Base-by-base conservation (phyloP, 2,113 vertebrate genomes). In the Pseudorhombus dupliciocellatus region DNA sequence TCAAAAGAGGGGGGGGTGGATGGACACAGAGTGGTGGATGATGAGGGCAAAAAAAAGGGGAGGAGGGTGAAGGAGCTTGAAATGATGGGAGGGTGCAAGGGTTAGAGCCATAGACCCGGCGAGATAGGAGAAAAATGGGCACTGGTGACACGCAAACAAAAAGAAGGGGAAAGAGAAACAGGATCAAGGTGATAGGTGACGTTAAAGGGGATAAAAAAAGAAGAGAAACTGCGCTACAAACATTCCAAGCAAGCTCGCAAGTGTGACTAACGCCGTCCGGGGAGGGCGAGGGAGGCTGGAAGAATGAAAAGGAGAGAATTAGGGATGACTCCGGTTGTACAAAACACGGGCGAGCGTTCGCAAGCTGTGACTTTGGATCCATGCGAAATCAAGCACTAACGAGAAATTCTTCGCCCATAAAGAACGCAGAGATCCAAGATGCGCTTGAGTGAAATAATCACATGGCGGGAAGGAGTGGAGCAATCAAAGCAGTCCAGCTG, bases 111-210 rank as follows among this genome's bases (percentile, higher is more conserved):
- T 74, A 81, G 77, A 85, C 62, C 76, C 42, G 10, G 34, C 61
- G 1, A 84, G 85, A 87, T 76, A 86, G 87, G 53, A 78, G 83
- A 75, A 84, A 87, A 87, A 89, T 80, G 66, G 89, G 53, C 40
- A 79, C 54, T 10, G 61, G 83, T 85, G 85, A 90, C 87, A 81
- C 66, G 74, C 58, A 21, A 65, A 88, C 76, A 89, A 87, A 87
- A 87, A 80, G 80, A 52, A 62, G 75, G 42, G 64, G 71, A 14
- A 88, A 84, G 84, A 87, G 80, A 85, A 87, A 89, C 85, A 88
- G 89, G 82, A 89, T 88, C 84, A 89, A 90, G 87, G 91, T 91
- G 88, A 87, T 81, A 88, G 85, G 85, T 90, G 89, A 88, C 37
- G 66, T 62, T 76, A 61, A 46, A 54, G 16, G 31, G 21, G 56